Base-by-base conservation (phyloP, 1,140 invertebrate species). In the Macrobrachium nipponense region DNA sequence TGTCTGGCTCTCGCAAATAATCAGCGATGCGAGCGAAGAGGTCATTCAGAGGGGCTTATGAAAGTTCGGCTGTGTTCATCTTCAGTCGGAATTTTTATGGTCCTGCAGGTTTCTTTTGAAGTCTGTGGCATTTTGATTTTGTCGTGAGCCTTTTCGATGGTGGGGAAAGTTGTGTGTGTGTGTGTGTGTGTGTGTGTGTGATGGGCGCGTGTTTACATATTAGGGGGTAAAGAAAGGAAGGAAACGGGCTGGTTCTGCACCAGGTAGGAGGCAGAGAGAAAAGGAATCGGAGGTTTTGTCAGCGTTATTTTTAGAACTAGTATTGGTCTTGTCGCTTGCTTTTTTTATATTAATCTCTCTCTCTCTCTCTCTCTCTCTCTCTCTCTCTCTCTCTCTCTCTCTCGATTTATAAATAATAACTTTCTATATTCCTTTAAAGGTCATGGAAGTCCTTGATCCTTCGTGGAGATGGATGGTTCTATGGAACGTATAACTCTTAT, bases 101-200 rank as follows among this genome's bases (percentile, higher is more conserved):
- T 61, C 61, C 59, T 58, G 44, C 44, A 59, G 75, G 44, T 77
- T 77, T 77, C 44, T 58, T 77, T 59, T 59, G 75, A 77, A 77
- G 75, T 77, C 59, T 77, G 75, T 77, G 75, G 75, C 75, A 59
- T 77, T 77, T 77, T 51, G 58, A 59, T 77, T 77, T 77, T 51
- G 44, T 60, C 44, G 44, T 51, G 58, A n/a, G 44, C 17, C 20
- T 77, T 77, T 77, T 77, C 20, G 75, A 23, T 59, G 43, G 51
- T 18, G 20, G 44, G n/a, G 51, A 23, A 77, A 59, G 11, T n/a
- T n/a, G n/a, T 43, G 68, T 70, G 68, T 68, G 66, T 70, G 68
- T 70, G 68, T n/a, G n/a, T 43, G 68, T 70, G 68, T n/a, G n/a
- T 43, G 68, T 70, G 68, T 68, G 66, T 70, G 68, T 70, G 68